These are phyloP conservation scores for fruit fly (Drosophila melanogaster) DNA, from an alignment of 1,140 invertebrate species.

Conservation along the genomic window Release_6_plus_ISO1_MT NT_033779.5:13635501-13636000, in stretches of 20 bases:
- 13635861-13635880: conserved; percentile 64
- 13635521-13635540: conserved; percentile 95
- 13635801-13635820: conserved; percentile 82
- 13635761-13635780: conserved; percentile 49
- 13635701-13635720: conserved; percentile 75
- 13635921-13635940: conserved; percentile 84
- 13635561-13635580: conserved; percentile 95
- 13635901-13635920: conserved; percentile 70
- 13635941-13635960: conserved; percentile 74
- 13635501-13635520: conserved; percentile 99
- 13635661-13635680: conserved; percentile 85
- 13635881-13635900: conserved; percentile 67
- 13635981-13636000: conserved; percentile 84
- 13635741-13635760: conserved; percentile 34
- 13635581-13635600: conserved; percentile 86
- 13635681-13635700: conserved; percentile 86
- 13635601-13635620: neutral
- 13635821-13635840: conserved; percentile 72
- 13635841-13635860: conserved; percentile 74
- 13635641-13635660: conserved; percentile 85
- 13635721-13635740: conserved; percentile 36
- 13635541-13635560: conserved; percentile 94
- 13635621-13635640: neutral
- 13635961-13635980: conserved; percentile 29
- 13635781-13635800: conserved; percentile 64